These are phyloP conservation scores for Scatophagus argus DNA, from an alignment of 2,113 vertebrate species.

Conservation along the genomic window DNA sequence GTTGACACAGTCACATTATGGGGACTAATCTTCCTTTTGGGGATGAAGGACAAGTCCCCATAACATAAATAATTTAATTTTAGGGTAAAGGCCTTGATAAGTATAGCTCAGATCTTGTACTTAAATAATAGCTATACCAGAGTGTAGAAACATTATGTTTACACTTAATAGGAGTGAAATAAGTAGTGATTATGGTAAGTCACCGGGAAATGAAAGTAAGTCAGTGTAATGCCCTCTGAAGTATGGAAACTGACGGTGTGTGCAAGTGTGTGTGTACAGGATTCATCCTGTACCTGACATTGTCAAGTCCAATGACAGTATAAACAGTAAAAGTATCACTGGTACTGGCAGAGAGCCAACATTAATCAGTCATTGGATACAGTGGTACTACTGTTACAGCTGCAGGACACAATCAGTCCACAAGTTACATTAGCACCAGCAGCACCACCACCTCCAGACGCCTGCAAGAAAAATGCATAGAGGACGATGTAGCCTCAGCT, in stretches of 20 bases:
- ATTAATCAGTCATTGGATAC: not conserved
- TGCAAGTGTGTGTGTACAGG: not conserved
- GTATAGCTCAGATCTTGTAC: no score
- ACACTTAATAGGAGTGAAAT: no score
- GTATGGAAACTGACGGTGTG: not conserved
- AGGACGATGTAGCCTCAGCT: not conserved
- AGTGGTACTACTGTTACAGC: not conserved
- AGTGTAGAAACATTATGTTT: no score
- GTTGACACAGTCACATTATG: no score
- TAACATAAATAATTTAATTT: no score
- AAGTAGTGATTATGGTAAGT: no score
- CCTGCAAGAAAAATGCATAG: not conserved
- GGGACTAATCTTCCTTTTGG: no score
- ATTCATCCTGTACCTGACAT: not conserved
- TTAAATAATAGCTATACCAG: no score
- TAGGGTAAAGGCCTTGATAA: no score
- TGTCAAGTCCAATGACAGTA: conserved; percentile 7
- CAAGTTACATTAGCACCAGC: not conserved
- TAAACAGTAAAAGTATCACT: not conserved
- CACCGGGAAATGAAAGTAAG: no score
- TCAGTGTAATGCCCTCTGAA: no score
- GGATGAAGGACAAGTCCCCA: no score
- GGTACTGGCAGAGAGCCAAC: conserved; percentile 18
- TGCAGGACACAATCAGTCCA: conserved; percentile 1
- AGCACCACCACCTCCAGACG: not conserved